These are phyloP conservation scores for Platerodrilus igneus DNA, from an alignment of 2,888 invertebrate genomes.

Conservation along the genomic window DNA sequence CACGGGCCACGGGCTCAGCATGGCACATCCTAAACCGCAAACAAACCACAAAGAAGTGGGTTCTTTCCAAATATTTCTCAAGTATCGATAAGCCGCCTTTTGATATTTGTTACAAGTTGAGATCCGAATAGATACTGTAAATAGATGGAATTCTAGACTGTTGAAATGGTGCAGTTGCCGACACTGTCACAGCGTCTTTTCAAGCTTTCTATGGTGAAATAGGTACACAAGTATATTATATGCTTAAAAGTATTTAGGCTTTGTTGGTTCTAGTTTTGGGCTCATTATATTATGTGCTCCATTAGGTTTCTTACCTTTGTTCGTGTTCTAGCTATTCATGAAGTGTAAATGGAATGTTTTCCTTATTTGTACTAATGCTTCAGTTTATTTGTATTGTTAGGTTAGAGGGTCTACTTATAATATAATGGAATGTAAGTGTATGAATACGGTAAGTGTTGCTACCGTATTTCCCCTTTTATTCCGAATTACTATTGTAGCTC, in stretches of 20 bases:
- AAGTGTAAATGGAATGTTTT: conserved; percentile 22
- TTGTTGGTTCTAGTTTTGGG: conserved; percentile 24
- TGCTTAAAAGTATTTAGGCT: conserved; percentile 29
- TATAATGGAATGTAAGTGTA: no score
- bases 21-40: conserved; percentile 39
- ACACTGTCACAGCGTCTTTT: conserved; percentile 39
- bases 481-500: no score
- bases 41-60: conserved; percentile 36
- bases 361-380: conserved; percentile 3
- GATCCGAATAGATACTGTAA: conserved; percentile 45
- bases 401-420: no score
- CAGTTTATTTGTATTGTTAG: conserved; percentile 1
- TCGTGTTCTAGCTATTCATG: conserved; percentile 13
- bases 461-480: no score
- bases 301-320: conserved; percentile 35
- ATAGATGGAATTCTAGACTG: conserved; percentile 41
- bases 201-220: conserved; percentile 38
- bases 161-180: conserved; percentile 42
- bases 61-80: conserved; percentile 27
- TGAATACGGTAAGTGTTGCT: no score
- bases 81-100: conserved; percentile 38
- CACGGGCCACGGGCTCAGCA: conserved; percentile 40
- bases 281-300: conserved; percentile 34
- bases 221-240: conserved; percentile 40
- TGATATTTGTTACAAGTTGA: conserved; percentile 38